Conservation (phyloP, 2,797 vertebrate genomes). For the Dallia pectoralis region DNA sequence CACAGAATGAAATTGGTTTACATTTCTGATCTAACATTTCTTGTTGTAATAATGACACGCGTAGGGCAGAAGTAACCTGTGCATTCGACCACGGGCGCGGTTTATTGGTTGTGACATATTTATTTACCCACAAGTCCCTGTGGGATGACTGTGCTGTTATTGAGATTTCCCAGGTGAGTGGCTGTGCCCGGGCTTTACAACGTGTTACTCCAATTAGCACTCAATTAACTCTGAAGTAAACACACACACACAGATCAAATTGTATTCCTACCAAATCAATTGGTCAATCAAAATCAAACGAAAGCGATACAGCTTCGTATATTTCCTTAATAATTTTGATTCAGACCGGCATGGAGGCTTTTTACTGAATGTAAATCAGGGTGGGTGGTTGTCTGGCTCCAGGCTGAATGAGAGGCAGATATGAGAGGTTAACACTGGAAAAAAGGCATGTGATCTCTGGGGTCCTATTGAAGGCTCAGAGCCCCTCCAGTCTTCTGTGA, state of each 20-base stretch:
- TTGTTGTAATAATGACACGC: background rate
- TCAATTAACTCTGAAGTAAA: constrained; percentile 69
- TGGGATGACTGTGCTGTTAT: constrained; percentile 55
- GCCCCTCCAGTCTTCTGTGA: constrained; percentile 28
- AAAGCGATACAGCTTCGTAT: too few species aligned
- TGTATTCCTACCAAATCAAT: too few species aligned
- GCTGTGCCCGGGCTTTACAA: constrained; percentile 51
- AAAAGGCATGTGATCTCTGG: constrained; percentile 37
- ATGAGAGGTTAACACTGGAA: constrained; percentile 53
- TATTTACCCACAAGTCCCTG: constrained; percentile 61
- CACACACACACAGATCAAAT: constrained; percentile 31
- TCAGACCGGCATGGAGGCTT: too few species aligned
- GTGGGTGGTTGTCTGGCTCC: constrained; percentile 4
- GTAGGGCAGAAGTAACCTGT: constrained; percentile 13
- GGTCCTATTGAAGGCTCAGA: constrained; percentile 59
- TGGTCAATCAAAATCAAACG: too few species aligned
- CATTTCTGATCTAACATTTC: background rate
- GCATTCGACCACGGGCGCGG: constrained; percentile 52
- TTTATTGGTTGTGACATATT: constrained; percentile 65
- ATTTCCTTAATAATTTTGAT: too few species aligned
- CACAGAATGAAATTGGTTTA: background rate
- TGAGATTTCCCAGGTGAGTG: constrained; percentile 60
- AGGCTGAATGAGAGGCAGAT: constrained; percentile 6
- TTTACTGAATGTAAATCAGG: background rate
- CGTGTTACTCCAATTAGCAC: constrained; percentile 68